Percentiles rank a stretch among this genome's conserved stretches.
phyloP scores from a whole-genome alignment of 2,113 vertebrate species.

The Mellivora capensis region DNA sequence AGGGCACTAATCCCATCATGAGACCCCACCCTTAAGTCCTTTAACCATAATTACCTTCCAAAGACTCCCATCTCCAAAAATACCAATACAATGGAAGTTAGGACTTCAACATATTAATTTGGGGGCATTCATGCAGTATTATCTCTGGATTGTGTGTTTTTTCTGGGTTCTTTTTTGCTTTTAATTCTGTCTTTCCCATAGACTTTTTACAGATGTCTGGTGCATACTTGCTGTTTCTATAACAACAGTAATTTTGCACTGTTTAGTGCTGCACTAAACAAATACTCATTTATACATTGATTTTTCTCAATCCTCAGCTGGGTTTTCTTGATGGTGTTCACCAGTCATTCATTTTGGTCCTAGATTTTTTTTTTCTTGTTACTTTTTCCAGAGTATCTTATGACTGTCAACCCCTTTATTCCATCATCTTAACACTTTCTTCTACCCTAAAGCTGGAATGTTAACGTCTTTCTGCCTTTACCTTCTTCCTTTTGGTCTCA shows the following conservation, averaged over 20 bases:
- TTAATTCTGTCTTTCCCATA: background rate
- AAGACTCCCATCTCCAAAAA: background rate
- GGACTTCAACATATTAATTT: background rate
- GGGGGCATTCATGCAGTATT: background rate
- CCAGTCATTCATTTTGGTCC: background rate
- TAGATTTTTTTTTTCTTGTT: background rate
- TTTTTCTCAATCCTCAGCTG: background rate
- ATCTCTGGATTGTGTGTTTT: background rate
- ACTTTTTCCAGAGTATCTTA: background rate
- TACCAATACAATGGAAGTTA: background rate
- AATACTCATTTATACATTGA: background rate
- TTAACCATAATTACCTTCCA: background rate
- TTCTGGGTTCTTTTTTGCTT: background rate
- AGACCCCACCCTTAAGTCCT: background rate
- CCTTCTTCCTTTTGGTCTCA: background rate
- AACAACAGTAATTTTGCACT: background rate
- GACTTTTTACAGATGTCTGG: background rate
- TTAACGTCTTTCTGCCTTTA: background rate
- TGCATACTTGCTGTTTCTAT: background rate
- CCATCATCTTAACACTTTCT: background rate
- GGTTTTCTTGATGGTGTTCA: background rate
- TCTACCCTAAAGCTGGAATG: background rate
- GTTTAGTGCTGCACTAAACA: background rate
- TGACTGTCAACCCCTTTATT: background rate
- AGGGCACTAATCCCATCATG: background rate